These are phyloP conservation scores for Scomberomorus guttatus DNA, from an alignment of 2,797 vertebrate species.

Conservation along the genomic window DNA sequence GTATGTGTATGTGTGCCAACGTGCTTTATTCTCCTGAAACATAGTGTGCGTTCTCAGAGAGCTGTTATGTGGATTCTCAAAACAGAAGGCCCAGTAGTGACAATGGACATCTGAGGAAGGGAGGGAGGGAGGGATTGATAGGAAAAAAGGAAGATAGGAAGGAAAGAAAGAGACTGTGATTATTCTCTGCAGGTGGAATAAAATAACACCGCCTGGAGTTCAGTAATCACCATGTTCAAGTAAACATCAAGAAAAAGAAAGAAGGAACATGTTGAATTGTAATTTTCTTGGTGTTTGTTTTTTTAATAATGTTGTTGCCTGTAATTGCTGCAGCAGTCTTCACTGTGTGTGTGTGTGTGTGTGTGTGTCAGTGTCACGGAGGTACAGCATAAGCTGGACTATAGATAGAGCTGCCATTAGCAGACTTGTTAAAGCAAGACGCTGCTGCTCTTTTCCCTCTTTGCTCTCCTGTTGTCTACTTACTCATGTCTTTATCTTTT, in stretches of 20 bases:
- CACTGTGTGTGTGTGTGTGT: background rate
- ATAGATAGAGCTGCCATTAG: conserved; percentile 11
- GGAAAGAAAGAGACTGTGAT: conserved; percentile 57
- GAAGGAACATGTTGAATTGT: conserved; percentile 42
- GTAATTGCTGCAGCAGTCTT: conserved; percentile 1
- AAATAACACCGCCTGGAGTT: conserved; percentile 57
- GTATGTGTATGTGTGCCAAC: background rate
- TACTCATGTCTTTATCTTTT: conserved; percentile 38
- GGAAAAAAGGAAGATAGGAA: conserved; percentile 22
- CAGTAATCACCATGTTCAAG: conserved; percentile 52
- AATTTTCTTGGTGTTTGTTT: conserved; percentile 33
- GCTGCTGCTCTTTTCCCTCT: background rate
- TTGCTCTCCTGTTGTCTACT: conserved; percentile 17
- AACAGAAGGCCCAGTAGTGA: conserved; percentile 57
- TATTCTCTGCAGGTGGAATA: conserved; percentile 64
- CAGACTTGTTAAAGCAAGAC: conserved; percentile 37
- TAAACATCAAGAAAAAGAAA: conserved; percentile 45
- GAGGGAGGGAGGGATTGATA: conserved; percentile 10
- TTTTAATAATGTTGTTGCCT: conserved; percentile 20
- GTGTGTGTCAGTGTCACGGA: conserved; percentile 2
- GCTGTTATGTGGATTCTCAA: conserved; percentile 62
- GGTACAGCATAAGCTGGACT: background rate
- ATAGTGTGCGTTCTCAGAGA: conserved; percentile 49
- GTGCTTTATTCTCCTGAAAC: conserved; percentile 51
- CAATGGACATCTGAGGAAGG: conserved; percentile 38